A percentile compares a stretch with the other conserved stretches of the same genome.
Conservation (phyloP, 2,797 vertebrate genomes). For the Helarctos malayanus region DNA sequence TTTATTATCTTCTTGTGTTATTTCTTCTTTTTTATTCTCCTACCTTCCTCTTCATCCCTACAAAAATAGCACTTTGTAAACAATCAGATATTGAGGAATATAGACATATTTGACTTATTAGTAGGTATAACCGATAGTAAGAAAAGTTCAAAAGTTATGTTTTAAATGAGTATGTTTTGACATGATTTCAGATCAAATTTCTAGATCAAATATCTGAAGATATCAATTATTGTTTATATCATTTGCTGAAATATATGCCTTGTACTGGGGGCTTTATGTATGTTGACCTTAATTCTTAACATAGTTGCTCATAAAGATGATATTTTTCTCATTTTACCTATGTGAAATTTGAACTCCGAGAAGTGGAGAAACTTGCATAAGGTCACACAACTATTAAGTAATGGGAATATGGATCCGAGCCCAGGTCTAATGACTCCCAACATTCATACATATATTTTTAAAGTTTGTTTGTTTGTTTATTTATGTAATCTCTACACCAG, state of each 20-base stretch:
- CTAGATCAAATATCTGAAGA: neutral
- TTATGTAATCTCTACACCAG: neutral
- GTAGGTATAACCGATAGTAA: neutral
- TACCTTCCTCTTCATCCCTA: neutral
- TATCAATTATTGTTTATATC: neutral
- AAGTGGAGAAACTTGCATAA: neutral
- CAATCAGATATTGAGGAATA: slow-evolving; percentile 9
- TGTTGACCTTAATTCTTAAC: slow-evolving; percentile 60
- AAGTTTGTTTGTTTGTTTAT: neutral
- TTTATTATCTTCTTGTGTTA: slow-evolving; percentile 42
- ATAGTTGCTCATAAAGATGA: slow-evolving; percentile 18
- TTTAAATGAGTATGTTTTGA: slow-evolving; percentile 15
- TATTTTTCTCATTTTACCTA: slow-evolving; percentile 40
- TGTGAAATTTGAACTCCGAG: slow-evolving; percentile 53
- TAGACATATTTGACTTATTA: slow-evolving; percentile 8
- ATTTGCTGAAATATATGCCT: slow-evolving; percentile 43
- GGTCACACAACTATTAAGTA: neutral
- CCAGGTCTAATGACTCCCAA: neutral
- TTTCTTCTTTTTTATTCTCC: slow-evolving; percentile 29
- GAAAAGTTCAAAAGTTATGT: slow-evolving; percentile 25
- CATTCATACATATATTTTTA: neutral
- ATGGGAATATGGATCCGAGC: neutral
- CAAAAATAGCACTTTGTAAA: slow-evolving; percentile 37
- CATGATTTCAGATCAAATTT: slow-evolving; percentile 53
- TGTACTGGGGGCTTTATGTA: neutral